Base-by-base conservation (phyloP, 2,113 vertebrate genomes). In the Lanius ludovicianus region DNA sequence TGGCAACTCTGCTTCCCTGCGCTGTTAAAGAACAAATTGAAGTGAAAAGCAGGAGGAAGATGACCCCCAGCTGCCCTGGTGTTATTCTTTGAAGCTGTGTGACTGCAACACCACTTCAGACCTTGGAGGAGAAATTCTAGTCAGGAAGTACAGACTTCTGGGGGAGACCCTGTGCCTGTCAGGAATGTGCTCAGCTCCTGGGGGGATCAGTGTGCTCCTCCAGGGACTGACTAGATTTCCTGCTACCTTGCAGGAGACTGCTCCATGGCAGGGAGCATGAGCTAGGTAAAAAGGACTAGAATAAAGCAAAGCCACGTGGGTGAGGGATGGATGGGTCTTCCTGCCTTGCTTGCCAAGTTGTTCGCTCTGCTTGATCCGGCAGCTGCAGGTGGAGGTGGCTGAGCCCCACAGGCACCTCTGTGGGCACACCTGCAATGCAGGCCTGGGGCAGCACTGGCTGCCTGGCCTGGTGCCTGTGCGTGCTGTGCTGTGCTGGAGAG, bases 241-340 rank as follows among this genome's bases (percentile, higher is more conserved):
- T 81, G 60, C 37, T 56, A 10, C 68, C 59, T 80, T 27, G 42
- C 59, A 83, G 84, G 79, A 78, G 55, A 65, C 75, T 82, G 52
- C 39, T 63, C 0, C 0, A 47, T 35, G 16, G 18, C 68, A 35
- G 60, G 41, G 65, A 57, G 47, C 0, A 0, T 31, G 62, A 57
- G 12, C 25, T 35, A 5, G 39, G 49, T 11, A 56, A 47, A 42
- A 21, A 63, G 20, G 62, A 59, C 23, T 9, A 24, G 22, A 50
- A 28, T 35, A 20, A 67, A 85, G 56, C 6, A 25, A 76, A 89
- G 41, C 46, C 71, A 52, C 2, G 65, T 53, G 27, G 67, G 25
- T 37, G 4, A 20, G 67, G 79, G 22, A 63, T 39, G 46, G n/a
- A 24, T 53, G 60, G 31, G 6, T 41, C 24, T 60, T 64, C 57